Evolutionary conservation across 53 echinoderm and acorn worm species (phyloP), one percentile per base, ranked within the genome.

Genomic region (Arbacia lixula): DNA sequence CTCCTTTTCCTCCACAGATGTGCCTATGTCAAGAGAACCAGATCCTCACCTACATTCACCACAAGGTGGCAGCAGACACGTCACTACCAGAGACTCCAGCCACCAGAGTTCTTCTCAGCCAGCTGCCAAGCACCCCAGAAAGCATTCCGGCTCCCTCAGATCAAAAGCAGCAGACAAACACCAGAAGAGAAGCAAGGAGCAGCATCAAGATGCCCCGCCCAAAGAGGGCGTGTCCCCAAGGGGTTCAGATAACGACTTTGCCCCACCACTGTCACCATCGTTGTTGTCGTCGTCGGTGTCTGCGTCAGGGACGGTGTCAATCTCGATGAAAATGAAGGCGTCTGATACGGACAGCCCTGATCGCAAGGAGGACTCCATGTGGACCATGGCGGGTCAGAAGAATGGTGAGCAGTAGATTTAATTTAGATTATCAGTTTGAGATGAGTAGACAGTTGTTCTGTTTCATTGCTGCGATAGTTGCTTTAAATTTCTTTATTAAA

Each of bases 1-100:
- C 5, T 25, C 3, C 28, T 58, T 21, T 17, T 12, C n/a, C 4
- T 25, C 12, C 28, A 22, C 54, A 75, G 54, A 75, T 54, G 8
- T 52, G 17, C 32, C 32, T 19, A 53, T 52, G 75, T 52, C 75
- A 53, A 38, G 75, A 21, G 31, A 53, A 5, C 54, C 54, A 32
- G 55, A 53, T 33, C 32, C 31, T 28, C 31, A 20, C 35, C 17
- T 19, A 9, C 33, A 75, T 53, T 22, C 22, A 53, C 75, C 75
- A 53, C 30, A 32, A 75, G 75, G 31, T 75, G 75, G 75, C 75
- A 53, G 53, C 55, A 75, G 75, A 75, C 75, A 75, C n/a, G 33
- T 6, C 32, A n/a, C n/a, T n/a, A 20, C n/a, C 19, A 53, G 75
- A 4, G 75, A 75, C 17, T 40, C 29, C 29, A 11, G 29, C 6